Evolutionary conservation across 2,888 invertebrate species (phyloP).

Genomic region (Ichneumoninae sp.): DNA sequence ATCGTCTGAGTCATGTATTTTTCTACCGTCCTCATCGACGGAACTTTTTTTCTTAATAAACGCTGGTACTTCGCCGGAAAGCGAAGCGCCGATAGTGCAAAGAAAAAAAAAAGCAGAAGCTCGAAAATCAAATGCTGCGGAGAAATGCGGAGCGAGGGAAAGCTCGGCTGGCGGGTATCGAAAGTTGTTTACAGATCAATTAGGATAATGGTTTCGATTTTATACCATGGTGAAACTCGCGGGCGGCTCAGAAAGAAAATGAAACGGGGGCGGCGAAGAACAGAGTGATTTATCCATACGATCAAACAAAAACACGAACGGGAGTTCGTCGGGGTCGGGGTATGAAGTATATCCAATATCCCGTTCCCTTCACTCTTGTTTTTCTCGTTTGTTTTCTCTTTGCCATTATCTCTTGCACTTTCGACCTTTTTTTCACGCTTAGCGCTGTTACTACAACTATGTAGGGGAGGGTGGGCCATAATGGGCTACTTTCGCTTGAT

Average conservation of each 20-base stretch:
- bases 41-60: not conserved
- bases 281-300: slow-evolving; percentile 56
- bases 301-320: slow-evolving; percentile 55
- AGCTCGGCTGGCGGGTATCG: slow-evolving; percentile 65
- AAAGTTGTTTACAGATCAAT: slow-evolving; percentile 74
- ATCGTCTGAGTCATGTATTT: no score
- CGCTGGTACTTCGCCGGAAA: not conserved
- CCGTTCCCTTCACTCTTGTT: not conserved
- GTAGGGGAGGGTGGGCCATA: not conserved
- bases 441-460: not conserved
- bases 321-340: not conserved
- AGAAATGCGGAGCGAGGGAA: slow-evolving; percentile 3
- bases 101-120: slow-evolving; percentile 24
- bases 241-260: slow-evolving; percentile 26
- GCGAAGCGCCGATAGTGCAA: not conserved
- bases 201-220: slow-evolving; percentile 75
- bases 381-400: slow-evolving; percentile 2
- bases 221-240: slow-evolving; percentile 36
- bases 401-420: not conserved
- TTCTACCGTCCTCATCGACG: not conserved
- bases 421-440: not conserved
- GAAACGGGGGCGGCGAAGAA: slow-evolving; percentile 9
- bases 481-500: not conserved
- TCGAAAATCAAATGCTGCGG: not conserved
- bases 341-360: slow-evolving; percentile 1